phyloP scores from a whole-genome alignment of 2,888 invertebrate genomes.

The Spicauda simplicius region DNA sequence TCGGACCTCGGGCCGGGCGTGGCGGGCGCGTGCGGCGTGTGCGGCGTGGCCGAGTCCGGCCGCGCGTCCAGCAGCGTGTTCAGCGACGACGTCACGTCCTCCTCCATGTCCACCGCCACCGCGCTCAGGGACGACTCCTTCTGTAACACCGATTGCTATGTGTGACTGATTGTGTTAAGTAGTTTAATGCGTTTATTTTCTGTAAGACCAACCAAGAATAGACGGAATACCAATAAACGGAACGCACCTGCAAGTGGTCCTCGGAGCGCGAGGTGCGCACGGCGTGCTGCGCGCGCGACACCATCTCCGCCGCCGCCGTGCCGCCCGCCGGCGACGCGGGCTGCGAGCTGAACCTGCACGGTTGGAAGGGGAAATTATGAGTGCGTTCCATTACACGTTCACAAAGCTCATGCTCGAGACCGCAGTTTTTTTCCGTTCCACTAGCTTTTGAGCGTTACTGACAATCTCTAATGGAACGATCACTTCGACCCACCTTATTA shows the following conservation, averaged over 20 bases:
- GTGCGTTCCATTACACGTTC: too few species aligned
- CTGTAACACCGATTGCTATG: conserved; percentile 62
- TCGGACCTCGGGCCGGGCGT: conserved; percentile 63
- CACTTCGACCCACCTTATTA: too few species aligned
- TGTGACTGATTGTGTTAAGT: too few species aligned
- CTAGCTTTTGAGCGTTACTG: too few species aligned
- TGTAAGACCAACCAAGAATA: too few species aligned
- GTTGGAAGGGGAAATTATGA: too few species aligned
- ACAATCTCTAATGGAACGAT: too few species aligned
- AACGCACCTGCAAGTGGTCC: conserved; percentile 92
- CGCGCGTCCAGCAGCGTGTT: conserved; percentile 95
- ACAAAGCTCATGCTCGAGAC: too few species aligned
- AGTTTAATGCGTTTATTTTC: too few species aligned
- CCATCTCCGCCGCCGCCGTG: conserved; percentile 51
- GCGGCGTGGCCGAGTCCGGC: conserved; percentile 81
- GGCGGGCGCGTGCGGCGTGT: too few species aligned
- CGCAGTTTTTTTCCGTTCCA: too few species aligned
- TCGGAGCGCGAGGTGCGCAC: conserved; percentile 96
- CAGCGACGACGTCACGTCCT: conserved; percentile 96
- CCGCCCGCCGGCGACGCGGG: conserved; percentile 77
- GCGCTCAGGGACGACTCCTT: conserved; percentile 92
- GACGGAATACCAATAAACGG: too few species aligned
- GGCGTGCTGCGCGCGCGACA: conserved; percentile 86
- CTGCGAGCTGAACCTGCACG: conserved; percentile 81
- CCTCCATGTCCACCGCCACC: conserved; percentile 96